These are phyloP conservation scores for Prionchulus punctatus DNA, from an alignment of 2,888 invertebrate species.

Conservation along the genomic window DNA sequence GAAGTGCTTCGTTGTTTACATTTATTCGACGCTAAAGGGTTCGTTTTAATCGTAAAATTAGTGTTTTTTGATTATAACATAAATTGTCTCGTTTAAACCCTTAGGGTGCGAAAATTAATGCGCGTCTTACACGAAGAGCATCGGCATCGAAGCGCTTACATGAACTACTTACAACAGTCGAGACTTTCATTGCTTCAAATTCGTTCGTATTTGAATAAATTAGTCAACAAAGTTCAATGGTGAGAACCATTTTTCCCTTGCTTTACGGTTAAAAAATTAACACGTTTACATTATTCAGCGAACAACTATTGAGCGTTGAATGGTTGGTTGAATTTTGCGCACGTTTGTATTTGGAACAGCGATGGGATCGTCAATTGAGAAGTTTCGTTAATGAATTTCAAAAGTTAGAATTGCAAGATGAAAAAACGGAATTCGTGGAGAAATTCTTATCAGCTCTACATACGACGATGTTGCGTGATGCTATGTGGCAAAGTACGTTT, in stretches of 20 bases:
- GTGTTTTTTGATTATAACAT: background rate
- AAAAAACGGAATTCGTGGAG: slow-evolving; percentile 69
- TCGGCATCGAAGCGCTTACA: slow-evolving; percentile 56
- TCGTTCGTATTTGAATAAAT: slow-evolving; percentile 52
- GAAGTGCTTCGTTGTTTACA: slow-evolving; percentile 64
- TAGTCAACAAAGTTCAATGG: slow-evolving; percentile 37
- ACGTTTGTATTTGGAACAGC: slow-evolving; percentile 59
- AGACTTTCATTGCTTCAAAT: slow-evolving; percentile 60
- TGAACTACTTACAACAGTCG: slow-evolving; percentile 62
- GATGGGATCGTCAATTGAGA: slow-evolving; percentile 50
- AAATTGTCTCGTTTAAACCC: slow-evolving; percentile 16
- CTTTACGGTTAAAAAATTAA: background rate
- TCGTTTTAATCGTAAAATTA: background rate
- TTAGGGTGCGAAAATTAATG: slow-evolving; percentile 56
- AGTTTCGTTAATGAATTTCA: slow-evolving; percentile 65
- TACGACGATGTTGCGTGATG: slow-evolving; percentile 34
- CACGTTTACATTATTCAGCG: slow-evolving; percentile 22
- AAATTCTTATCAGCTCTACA: slow-evolving; percentile 48
- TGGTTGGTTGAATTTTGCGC: slow-evolving; percentile 45
- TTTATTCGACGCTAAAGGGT: slow-evolving; percentile 48
- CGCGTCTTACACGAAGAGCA: slow-evolving; percentile 58
- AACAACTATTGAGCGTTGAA: slow-evolving; percentile 19
- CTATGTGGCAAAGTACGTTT: slow-evolving; percentile 45
- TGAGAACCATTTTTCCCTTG: slow-evolving; percentile 15
- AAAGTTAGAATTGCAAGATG: slow-evolving; percentile 61